Conservation (phyloP, 1,140 invertebrate genomes). For the Cydia amplana region DNA sequence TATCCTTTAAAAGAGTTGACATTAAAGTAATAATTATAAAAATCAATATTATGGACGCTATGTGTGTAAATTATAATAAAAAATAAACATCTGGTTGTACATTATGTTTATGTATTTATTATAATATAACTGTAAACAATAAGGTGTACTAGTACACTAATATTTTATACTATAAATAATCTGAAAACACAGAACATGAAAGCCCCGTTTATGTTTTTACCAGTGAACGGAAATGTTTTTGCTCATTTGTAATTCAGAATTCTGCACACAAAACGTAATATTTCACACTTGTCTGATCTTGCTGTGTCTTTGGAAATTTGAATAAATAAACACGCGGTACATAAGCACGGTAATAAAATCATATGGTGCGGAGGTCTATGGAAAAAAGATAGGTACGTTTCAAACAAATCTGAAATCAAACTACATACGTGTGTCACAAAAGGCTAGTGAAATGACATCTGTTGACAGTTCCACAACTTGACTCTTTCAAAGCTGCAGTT, state of each 20-base stretch:
- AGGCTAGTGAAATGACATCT: neutral
- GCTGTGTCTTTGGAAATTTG: constrained; percentile 13
- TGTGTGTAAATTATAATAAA: too few species aligned
- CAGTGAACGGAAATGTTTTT: too few species aligned
- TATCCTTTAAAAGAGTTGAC: too few species aligned
- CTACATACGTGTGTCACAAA: too few species aligned
- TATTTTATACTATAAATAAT: neutral
- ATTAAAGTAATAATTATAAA: too few species aligned
- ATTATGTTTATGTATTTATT: too few species aligned
- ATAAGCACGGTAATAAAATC: neutral
- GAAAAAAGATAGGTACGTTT: constrained; percentile 2
- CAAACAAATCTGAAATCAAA: too few species aligned
- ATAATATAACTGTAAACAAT: too few species aligned
- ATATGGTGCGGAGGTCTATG: constrained; percentile 33
- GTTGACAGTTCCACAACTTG: constrained; percentile 12
- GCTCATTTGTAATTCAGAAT: neutral
- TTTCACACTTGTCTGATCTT: constrained; percentile 29
- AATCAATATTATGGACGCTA: too few species aligned
- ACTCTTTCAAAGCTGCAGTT: constrained; percentile 22
- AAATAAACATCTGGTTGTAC: too few species aligned
- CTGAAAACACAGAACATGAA: constrained; percentile 7
- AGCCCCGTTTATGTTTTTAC: neutral
- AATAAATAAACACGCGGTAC: neutral
- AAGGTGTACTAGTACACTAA: too few species aligned
- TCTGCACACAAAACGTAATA: constrained; percentile 15